Base-by-base conservation (phyloP, 2,113 vertebrate species). In the Dissostichus mawsoni region DNA sequence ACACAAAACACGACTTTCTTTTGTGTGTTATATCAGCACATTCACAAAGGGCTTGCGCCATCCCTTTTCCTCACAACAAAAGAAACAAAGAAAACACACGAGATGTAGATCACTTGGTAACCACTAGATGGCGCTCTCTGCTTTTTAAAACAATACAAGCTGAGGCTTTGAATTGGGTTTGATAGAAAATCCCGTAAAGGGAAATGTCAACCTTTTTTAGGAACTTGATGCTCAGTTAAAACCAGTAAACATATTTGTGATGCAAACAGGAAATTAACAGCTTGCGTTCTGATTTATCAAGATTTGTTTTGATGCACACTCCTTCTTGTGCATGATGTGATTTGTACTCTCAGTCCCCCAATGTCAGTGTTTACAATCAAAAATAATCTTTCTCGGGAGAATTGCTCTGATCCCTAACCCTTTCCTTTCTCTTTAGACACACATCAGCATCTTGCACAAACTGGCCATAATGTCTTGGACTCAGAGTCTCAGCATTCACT, bases 81-180 rank as follows among this genome's bases (percentile, higher is more conserved):
- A 51, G 20, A 51, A 76, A 76, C 58, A 76, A 69, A 82, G 25
- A 41, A 18, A 55, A 45, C n/a, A 73, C 17, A 20, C 11, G 0
- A 13, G 1, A 0, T 64, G 83, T 29, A 77, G 64, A 29, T 11
- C 72, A 18, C n/a, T 52, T 10, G 17, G 3, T 10, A 0, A 56
- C 81, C 92, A 89, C 89, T 57, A 20, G 92, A 64, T 81, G 92
- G 71, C 74, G 59, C 33, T 29, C n/a, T 86, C 33, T 68, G 17
- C 74, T 65, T 79, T 80, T 45, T 29, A 63, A 52, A 75, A 52
- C 6, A 45, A 45, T 0, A 25, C 0, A 33, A 33, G 16, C 48
- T 29, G 0, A 5, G 7, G 2, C 1, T 0, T 6, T 20, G 13
- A n/a, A 1, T 20, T 70, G 17, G 25, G 16, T 56, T 33, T 41